phyloP scores from a whole-genome alignment of 2,797 vertebrate genomes.

The Gambusia yucatana region DNA sequence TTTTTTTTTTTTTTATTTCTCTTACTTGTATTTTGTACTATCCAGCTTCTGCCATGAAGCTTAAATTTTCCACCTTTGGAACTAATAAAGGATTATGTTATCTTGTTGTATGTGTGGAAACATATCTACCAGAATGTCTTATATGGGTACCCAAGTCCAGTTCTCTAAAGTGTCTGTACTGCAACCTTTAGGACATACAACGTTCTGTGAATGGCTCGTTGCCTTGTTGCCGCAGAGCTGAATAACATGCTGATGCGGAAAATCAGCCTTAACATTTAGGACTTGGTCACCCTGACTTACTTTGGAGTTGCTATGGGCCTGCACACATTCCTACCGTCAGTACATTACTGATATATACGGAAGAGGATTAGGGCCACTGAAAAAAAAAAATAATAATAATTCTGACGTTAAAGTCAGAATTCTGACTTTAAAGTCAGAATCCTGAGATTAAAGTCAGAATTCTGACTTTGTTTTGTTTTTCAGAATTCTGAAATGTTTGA shows the following conservation, averaged over 20 bases:
- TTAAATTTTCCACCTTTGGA: too few relatives aligned
- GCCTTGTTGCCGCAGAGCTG: not conserved
- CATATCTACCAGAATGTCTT: not conserved
- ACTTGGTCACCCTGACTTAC: not conserved
- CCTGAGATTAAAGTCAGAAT: too few relatives aligned
- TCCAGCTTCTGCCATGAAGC: too few relatives aligned
- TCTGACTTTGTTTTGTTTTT: too few relatives aligned
- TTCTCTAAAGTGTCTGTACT: not conserved
- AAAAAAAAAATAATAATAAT: too few relatives aligned
- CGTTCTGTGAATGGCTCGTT: not conserved
- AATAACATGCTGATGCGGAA: not conserved
- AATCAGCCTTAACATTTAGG: not conserved
- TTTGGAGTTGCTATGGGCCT: not conserved
- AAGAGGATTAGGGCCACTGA: too few relatives aligned
- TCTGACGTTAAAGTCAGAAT: too few relatives aligned
- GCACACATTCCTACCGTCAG: not conserved
- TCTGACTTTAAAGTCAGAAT: too few relatives aligned
- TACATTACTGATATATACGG: not conserved
- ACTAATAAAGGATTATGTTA: too few relatives aligned
- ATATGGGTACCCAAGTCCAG: not conserved
- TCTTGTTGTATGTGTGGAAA: not conserved
- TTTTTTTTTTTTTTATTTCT: too few relatives aligned
- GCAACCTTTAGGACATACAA: not conserved
- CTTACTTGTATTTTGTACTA: too few relatives aligned
- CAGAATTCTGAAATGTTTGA: too few relatives aligned